A percentile compares a stretch with the other conserved stretches of the same genome.
phyloP scores from a whole-genome alignment of 2,888 invertebrate species.

The Tribolium freemani region DNA sequence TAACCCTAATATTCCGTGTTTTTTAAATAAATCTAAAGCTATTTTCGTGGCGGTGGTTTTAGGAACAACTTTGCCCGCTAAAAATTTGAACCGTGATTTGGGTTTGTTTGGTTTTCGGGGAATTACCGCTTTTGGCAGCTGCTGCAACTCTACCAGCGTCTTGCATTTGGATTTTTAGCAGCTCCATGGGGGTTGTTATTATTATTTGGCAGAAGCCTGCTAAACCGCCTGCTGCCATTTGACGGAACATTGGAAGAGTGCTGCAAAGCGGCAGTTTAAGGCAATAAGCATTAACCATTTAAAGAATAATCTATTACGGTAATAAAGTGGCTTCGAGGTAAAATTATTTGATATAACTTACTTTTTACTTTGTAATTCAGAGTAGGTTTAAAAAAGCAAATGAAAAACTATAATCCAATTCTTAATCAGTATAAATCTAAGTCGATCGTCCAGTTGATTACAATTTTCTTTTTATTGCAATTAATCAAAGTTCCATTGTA shows the following conservation, averaged over 20 bases:
- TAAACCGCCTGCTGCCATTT: conserved; percentile 94
- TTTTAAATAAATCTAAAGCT: conserved; percentile 80
- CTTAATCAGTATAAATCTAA: too few species aligned
- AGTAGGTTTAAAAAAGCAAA: too few species aligned
- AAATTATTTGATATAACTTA: too few species aligned
- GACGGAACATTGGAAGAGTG: conserved; percentile 74
- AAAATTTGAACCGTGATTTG: conserved; percentile 47
- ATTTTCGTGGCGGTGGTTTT: conserved; percentile 85
- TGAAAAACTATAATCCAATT: too few species aligned
- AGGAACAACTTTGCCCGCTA: conserved; percentile 77
- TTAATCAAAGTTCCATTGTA: too few species aligned
- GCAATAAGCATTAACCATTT: background rate
- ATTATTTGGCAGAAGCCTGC: conserved; percentile 98
- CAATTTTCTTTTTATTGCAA: too few species aligned
- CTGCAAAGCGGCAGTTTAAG: conserved; percentile 33
- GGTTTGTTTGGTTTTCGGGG: background rate
- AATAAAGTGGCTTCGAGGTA: too few species aligned
- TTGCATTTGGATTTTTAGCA: conserved; percentile 98
- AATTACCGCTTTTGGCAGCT: conserved; percentile 73
- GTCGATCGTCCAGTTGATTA: too few species aligned
- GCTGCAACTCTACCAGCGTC: conserved; percentile 92
- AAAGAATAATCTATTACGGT: too few species aligned
- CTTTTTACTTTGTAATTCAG: too few species aligned
- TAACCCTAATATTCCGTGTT: conserved; percentile 92
- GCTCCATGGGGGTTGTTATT: conserved; percentile 98